These are phyloP conservation scores for Urocyon cinereoargenteus DNA, from an alignment of 2,797 vertebrate genomes.

Conservation along the genomic window DNA sequence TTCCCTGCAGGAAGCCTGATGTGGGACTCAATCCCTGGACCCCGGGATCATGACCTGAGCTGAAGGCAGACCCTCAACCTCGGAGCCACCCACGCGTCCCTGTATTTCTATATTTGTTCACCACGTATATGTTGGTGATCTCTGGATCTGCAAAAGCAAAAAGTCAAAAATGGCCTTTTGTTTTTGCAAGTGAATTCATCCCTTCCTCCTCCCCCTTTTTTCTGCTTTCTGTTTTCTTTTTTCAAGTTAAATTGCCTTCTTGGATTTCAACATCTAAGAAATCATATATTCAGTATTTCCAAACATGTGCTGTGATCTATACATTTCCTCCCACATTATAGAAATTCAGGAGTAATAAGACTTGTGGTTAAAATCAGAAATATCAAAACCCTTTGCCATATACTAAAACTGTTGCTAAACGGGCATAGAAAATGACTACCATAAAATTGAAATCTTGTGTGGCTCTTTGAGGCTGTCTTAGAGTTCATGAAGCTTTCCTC, in stretches of 20 bases:
- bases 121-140: rapidly evolving
- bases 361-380: neutral
- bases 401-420: neutral
- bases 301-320: neutral
- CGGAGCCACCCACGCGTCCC: too few relatives aligned
- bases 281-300: neutral
- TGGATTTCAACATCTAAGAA: neutral
- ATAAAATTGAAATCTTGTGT: neutral
- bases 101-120: neutral
- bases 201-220: neutral
- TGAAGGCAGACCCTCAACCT: too few relatives aligned
- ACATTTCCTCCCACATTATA: neutral
- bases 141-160: neutral
- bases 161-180: neutral
- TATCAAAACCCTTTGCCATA: neutral
- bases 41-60: too few relatives aligned
- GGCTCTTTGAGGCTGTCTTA: neutral
- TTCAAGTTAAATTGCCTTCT: neutral
- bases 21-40: too few relatives aligned
- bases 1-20: too few relatives aligned
- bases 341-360: neutral
- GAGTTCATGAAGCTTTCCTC: neutral
- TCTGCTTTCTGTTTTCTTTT: neutral
- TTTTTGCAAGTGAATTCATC: neutral
- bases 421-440: neutral